Evolutionary conservation across 2,888 invertebrate species (phyloP).

Genomic region (Cerastis leucographa): DNA sequence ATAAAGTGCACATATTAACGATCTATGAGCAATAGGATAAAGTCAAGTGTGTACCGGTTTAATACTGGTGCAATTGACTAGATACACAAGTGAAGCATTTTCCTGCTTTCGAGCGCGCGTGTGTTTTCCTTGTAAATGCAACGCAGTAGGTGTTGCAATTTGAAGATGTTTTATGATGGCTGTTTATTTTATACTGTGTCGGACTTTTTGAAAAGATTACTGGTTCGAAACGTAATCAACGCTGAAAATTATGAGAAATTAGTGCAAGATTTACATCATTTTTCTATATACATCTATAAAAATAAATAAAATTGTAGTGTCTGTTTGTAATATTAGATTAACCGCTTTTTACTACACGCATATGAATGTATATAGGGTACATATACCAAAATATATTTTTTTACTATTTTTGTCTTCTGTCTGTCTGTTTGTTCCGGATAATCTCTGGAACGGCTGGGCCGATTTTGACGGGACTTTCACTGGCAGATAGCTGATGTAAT

Average conservation of each 20-base stretch:
- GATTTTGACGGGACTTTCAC: too few relatives aligned
- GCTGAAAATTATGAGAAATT: background rate
- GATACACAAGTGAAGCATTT: conserved; percentile 37
- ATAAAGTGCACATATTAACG: conserved; percentile 27
- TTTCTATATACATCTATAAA: too few relatives aligned
- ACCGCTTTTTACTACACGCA: too few relatives aligned
- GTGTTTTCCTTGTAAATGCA: conserved; percentile 47
- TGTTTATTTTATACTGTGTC: background rate
- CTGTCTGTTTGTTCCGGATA: too few relatives aligned
- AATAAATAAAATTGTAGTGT: too few relatives aligned
- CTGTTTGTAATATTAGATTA: too few relatives aligned
- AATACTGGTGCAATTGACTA: conserved; percentile 21
- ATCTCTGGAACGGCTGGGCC: too few relatives aligned
- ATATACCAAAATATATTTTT: too few relatives aligned
- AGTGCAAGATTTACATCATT: too few relatives aligned
- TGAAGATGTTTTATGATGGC: conserved; percentile 2
- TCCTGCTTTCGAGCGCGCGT: conserved; percentile 60
- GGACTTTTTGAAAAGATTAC: background rate
- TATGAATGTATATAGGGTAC: too few relatives aligned
- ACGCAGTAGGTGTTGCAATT: background rate
- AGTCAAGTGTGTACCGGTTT: conserved; percentile 1
- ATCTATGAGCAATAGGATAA: conserved; percentile 52
- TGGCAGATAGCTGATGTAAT: too few relatives aligned
- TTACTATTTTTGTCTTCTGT: too few relatives aligned
- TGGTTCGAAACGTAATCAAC: background rate